Conservation (phyloP, 1,140 invertebrate genomes). For the Caenorhabditis inopinata region DNA sequence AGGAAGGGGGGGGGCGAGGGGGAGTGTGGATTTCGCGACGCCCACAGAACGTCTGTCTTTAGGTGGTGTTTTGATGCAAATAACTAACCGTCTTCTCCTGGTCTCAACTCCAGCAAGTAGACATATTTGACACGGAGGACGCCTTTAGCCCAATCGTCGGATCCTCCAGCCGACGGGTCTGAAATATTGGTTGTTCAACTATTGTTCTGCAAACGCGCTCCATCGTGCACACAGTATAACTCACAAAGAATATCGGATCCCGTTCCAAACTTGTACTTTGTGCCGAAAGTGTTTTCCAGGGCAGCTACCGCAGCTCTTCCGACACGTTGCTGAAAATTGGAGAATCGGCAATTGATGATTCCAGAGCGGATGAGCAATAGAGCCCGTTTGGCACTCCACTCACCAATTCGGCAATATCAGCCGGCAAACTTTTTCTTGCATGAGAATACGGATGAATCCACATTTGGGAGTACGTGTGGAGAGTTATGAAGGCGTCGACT, state of each 20-base stretch:
- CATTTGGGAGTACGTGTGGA: constrained; percentile 66
- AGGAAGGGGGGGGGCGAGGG: no score
- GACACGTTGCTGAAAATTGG: constrained; percentile 53
- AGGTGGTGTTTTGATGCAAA: no score
- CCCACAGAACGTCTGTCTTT: no score
- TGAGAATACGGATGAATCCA: constrained; percentile 66
- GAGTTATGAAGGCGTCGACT: constrained; percentile 64
- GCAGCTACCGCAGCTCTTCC: constrained; percentile 58
- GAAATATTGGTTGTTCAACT: no score
- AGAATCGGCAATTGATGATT: background rate
- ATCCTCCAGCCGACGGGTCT: constrained; percentile 68
- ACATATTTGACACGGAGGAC: constrained; percentile 66
- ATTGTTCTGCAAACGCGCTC: background rate
- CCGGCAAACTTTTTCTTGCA: constrained; percentile 57
- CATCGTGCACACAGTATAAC: background rate
- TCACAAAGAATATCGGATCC: constrained; percentile 65
- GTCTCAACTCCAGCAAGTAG: constrained; percentile 68
- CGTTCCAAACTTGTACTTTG: constrained; percentile 64
- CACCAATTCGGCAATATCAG: constrained; percentile 63
- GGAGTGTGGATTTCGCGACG: no score
- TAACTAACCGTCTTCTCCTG: constrained; percentile 58
- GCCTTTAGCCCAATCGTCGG: constrained; percentile 68
- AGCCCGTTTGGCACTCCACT: background rate
- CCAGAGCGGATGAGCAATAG: background rate
- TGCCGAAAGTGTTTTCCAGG: constrained; percentile 61